Conservation (phyloP, 2,888 invertebrate species). For the Coenonympha glycerion region DNA sequence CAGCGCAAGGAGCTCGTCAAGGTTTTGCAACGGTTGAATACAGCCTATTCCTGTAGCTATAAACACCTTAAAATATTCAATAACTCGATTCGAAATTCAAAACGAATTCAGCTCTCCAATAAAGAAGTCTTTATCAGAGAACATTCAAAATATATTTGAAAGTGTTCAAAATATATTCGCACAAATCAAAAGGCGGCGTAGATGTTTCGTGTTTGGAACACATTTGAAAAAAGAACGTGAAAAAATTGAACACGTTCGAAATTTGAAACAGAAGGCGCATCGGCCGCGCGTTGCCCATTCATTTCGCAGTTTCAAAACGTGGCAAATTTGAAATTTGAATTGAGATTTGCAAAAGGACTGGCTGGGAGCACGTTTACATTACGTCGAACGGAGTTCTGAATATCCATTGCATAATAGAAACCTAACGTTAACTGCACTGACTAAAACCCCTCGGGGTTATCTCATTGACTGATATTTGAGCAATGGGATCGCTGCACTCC, state of each 20-base stretch:
- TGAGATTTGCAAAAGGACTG: constrained; percentile 40
- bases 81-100: background rate
- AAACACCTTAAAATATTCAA: too few species aligned
- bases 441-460: too few species aligned
- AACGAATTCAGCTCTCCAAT: background rate
- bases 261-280: constrained; percentile 36
- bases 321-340: constrained; percentile 54
- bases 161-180: constrained; percentile 11
- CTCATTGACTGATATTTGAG: too few species aligned
- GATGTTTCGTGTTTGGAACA: constrained; percentile 8
- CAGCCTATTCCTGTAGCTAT: too few species aligned
- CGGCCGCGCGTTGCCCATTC: constrained; percentile 39
- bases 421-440: too few species aligned
- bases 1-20: too few species aligned
- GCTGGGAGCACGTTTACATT: constrained; percentile 25
- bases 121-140: background rate
- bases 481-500: too few species aligned
- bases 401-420: background rate
- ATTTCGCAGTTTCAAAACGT: constrained; percentile 38
- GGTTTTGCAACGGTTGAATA: too few species aligned
- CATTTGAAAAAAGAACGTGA: constrained; percentile 11
- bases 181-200: constrained; percentile 15
- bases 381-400: background rate
- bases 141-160: constrained; percentile 4
- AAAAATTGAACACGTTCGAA: constrained; percentile 33